A percentile compares a stretch with the other conserved stretches of the same genome.
Conservation (phyloP, 2,888 invertebrate genomes). For the Acanthosepion esculentum region DNA sequence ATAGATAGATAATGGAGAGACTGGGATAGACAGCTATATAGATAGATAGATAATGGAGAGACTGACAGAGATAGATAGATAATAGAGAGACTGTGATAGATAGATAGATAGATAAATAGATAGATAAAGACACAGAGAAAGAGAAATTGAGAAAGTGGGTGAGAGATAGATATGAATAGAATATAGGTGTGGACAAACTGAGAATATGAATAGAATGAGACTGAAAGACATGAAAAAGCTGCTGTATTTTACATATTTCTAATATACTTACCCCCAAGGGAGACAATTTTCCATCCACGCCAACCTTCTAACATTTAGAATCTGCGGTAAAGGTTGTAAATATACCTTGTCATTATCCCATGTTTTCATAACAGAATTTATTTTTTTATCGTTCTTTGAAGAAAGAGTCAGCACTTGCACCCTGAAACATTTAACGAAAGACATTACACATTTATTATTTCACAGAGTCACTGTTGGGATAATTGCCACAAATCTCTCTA, state of each 20-base stretch:
- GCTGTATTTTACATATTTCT: not conserved
- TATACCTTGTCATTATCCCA: not conserved
- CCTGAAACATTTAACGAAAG: not conserved
- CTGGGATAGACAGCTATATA: too few relatives aligned
- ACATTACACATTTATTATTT: not conserved
- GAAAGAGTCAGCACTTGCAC: not conserved
- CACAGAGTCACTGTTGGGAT: too few relatives aligned
- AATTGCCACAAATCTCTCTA: too few relatives aligned
- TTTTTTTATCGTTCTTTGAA: not conserved
- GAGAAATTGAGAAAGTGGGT: not conserved
- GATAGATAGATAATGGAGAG: not conserved
- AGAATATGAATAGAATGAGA: too few relatives aligned
- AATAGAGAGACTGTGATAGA: not conserved
- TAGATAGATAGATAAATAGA: not conserved
- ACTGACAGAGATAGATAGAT: conserved; percentile 15
- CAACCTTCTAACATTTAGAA: conserved; percentile 61
- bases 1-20: not conserved
- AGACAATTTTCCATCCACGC: conserved; percentile 69
- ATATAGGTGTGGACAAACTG: too few relatives aligned
- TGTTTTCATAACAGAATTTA: not conserved
- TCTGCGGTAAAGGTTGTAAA: conserved; percentile 58
- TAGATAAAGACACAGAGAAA: not conserved
- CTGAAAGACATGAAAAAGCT: not conserved
- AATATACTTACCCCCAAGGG: conserved; percentile 69
- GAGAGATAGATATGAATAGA: not conserved